Base-by-base conservation (phyloP, 2,113 vertebrate species). In the Etheostoma cragini region DNA sequence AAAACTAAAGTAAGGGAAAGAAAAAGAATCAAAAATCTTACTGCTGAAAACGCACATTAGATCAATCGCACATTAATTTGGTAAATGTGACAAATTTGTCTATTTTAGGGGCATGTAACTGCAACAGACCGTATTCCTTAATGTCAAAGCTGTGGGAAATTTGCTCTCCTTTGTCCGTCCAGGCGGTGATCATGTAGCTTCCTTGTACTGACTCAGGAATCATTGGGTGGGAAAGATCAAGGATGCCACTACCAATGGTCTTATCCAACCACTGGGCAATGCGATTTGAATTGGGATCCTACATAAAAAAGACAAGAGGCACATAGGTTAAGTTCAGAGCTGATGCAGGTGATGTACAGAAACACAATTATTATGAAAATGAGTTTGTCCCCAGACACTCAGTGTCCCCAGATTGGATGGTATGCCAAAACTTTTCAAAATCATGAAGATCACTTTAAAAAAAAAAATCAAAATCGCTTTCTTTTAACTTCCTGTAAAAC, bases 181-280 rank as follows among this genome's bases (percentile, higher is more conserved):
- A 35, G 47, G 82, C 91, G 0, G n/a, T 89, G 80, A 96, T 94
- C 1, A 0, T 4, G 78, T 96, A 96, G 22, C 0, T 54, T 60
- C 95, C 95, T 30, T 91, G 76, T 0, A 5, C 15, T 0, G 95
- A 93, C 53, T 94, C 91, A 2, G 93, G 68, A 61, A 90, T 93
- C 19, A 89, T 81, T 19, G 85, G 74, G 72, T 94, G 86, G 5
- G 89, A 93, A 38, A 95, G 87, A 69, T 95, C 94, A 0, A 95
- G 84, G 71, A 96, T 94, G 35, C 93, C 94, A 0, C 54, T 33
- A 1, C 0, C 42, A 1, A 91, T 69, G 5, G 75, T 0, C 66
- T 56, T 62, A 64, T 96, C 78, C 80, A 94, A 66, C 95, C 95
- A 96, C 85, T 95, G 95, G 67, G 93, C 94, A 1, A 96, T 95